Evolutionary conservation across 2,113 vertebrate genomes (phyloP).

Genomic region (Psittacula cyanocephala): DNA sequence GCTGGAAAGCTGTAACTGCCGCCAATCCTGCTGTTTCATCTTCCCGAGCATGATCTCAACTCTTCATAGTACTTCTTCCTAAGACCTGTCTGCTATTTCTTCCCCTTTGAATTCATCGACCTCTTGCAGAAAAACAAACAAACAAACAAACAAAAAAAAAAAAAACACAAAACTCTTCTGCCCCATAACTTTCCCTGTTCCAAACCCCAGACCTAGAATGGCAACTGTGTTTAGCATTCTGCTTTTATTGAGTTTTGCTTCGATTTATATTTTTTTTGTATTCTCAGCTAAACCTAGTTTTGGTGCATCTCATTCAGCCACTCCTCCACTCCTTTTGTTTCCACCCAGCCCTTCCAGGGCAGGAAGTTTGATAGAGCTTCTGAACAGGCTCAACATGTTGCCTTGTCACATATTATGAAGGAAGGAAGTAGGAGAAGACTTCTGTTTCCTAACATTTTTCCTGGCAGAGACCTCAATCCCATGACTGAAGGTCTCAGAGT

Average conservation of each 20-base stretch:
- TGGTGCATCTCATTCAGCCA: not conserved
- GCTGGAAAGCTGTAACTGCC: not conserved
- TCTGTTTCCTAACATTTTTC: not conserved
- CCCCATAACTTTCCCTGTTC: accelerated
- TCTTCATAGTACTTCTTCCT: not conserved
- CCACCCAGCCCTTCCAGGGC: not conserved
- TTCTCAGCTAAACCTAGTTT: not conserved
- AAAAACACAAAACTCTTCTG: not conserved
- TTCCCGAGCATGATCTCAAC: not conserved
- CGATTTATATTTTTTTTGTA: not conserved
- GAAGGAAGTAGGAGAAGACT: not conserved
- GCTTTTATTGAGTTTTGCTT: not conserved
- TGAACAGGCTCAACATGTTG: not conserved
- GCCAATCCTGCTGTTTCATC: accelerated
- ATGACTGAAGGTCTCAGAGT: not conserved
- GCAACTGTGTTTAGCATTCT: not conserved
- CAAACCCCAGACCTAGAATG: not conserved
- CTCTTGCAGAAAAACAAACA: not conserved
- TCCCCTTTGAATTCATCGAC: not conserved
- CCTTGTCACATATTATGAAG: not conserved
- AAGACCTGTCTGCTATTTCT: not conserved
- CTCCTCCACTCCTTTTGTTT: not conserved
- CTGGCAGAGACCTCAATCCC: not conserved
- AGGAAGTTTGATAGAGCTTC: not conserved
- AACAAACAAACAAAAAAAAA: too few relatives aligned